Evolutionary conservation across 2,113 vertebrate species (phyloP), one percentile per base, ranked within the genome.

Genomic region (Periophthalmus modestus): DNA sequence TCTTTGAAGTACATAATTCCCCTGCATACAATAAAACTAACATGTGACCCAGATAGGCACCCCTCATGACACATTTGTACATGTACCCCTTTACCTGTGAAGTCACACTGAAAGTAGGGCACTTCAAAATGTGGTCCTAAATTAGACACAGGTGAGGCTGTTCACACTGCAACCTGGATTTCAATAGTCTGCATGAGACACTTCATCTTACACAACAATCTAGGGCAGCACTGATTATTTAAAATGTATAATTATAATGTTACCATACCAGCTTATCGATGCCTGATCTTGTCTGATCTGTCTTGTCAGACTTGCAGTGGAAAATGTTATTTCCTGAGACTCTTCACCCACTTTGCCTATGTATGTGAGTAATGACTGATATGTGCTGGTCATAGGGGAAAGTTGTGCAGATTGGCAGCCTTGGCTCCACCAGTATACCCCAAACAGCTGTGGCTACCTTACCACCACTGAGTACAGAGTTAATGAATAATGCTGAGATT

Each of bases 121-220:
- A 65, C 62, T 43, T 65, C 4, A 19, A 65, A 65, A 65, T 65
- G 62, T 65, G 36, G 62, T 65, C 62, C 62, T n/a, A 21, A 65
- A 65, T 65, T 65, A 65, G 62, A 65, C 34, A 65, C 62, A 65
- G 62, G 62, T 65, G 62, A 36, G 9, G 34, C 18, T 65, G 33
- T 63, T 63, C 15, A 18, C 59, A 18, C 18, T 10, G 18, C 62
- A 65, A 65, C 34, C 62, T 65, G 62, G 28, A 39, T 63, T 33
- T 63, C 13, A 65, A 10, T 33, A 62, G 59, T 62, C 59, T 62
- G 28, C 13, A 16, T 33, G 24, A 62, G 28, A 34, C 18, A 39
- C 34, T n/a, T 39, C 1, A 7, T 34, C 28, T 33, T 62, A 34
- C 59, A 39, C 36, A 43, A 7, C 39, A 34, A 62, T 34, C 59